Base-by-base conservation (phyloP, 2,113 vertebrate species). In the Lophura nycthemera region DNA sequence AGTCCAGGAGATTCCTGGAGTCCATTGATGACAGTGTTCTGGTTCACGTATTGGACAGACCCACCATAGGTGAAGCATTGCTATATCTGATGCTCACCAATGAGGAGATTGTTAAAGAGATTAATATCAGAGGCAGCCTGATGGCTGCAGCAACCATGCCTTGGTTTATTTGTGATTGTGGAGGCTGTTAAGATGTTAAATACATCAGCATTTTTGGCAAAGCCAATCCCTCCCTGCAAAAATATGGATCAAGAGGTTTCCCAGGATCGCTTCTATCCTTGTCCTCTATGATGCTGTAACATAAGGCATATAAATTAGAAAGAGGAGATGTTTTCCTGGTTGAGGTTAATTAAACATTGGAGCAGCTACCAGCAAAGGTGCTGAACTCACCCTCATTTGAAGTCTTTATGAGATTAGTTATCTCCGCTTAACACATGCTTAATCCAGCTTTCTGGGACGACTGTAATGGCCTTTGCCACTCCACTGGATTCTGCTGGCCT, bases 401-500 rank as follows among this genome's bases (percentile, higher is more conserved):
- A 67, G 18, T 13, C 14, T 47, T 75, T 48, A 21, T 20, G 20
- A 84, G 10, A 73, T 66, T 36, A 59, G 13, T 25, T 88, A 19
- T 66, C 40, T 36, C 36, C 54, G 8, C 30, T 59, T 76, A 94
- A 86, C 25, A 42, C 5, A 38, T 24, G 7, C 6, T 56, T 65
- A 82, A 30, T 38, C 12, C 47, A 86, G 2, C 8, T 57, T 83
- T 69, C 24, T 15, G 11, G 30, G 22, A 77, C 66, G 50, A 80
- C 65, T 43, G 13, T 9, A 47, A 5, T 20, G 42, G 25, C 6
- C 21, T 88, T 22, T 38, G 38, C 16, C 7, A 32, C 8, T 9
- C 13, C 0, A 0, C 40, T 87, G 61, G 25, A 63, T 52, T 9
- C 32, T 63, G 76, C 18, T 73, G 52, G 6, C 36, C 27, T 0